A percentile compares a stretch with the other conserved stretches of the same genome.
Evolutionary conservation across 2,113 vertebrate species (phyloP).

Genomic region (Mohoua ochrocephala): DNA sequence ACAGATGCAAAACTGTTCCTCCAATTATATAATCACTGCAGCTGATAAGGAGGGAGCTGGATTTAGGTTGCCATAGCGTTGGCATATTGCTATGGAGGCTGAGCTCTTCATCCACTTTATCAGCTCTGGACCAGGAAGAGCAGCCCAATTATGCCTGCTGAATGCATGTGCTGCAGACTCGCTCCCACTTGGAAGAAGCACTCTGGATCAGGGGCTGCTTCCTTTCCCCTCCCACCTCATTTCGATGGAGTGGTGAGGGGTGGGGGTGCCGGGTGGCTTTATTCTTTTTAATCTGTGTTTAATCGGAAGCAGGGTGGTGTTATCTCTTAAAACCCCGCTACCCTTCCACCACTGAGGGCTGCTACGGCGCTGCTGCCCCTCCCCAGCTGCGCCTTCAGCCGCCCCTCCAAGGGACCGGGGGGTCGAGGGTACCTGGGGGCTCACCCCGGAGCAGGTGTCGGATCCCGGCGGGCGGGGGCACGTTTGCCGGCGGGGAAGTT

Average conservation of each 20-base stretch:
- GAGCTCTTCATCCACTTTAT: constrained; percentile 51
- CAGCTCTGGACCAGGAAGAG: constrained; percentile 19
- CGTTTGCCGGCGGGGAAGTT: neutral
- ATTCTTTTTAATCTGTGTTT: neutral
- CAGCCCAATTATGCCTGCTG: neutral
- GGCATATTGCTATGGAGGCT: constrained; percentile 69
- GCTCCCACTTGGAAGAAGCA: neutral
- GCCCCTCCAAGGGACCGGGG: neutral
- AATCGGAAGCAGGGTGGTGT: neutral
- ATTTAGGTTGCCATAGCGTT: constrained; percentile 76
- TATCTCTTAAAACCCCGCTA: neutral
- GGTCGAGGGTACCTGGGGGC: neutral
- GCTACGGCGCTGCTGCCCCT: neutral
- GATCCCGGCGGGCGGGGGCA: neutral
- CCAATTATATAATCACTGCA: constrained; percentile 83
- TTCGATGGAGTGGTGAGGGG: neutral
- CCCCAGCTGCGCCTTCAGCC: neutral
- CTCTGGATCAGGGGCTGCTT: neutral
- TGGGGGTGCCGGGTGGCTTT: neutral
- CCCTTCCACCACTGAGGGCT: neutral
- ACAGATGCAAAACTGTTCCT: constrained; percentile 68
- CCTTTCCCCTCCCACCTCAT: constrained; percentile 21
- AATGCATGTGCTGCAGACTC: neutral
- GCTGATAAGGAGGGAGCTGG: constrained; percentile 67
- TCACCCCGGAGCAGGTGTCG: neutral